phyloP scores from a whole-genome alignment of 2,113 vertebrate species.

The Cygnus buccinator region DNA sequence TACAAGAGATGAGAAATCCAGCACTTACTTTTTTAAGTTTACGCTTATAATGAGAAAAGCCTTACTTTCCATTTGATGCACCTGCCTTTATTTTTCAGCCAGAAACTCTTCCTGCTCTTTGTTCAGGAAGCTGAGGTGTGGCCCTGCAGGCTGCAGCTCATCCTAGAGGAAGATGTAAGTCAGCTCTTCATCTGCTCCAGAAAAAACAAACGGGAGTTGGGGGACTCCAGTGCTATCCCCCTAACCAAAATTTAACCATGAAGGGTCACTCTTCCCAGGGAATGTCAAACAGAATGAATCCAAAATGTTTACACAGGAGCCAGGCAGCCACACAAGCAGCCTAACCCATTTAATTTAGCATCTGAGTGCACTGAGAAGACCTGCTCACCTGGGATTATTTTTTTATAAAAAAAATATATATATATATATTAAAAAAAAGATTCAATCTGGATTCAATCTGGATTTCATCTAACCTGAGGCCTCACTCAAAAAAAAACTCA shows the following conservation, averaged over 20 bases:
- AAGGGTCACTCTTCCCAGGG: accelerated
- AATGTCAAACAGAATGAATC: not conserved
- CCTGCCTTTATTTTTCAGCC: not conserved
- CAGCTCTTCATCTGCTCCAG: not conserved
- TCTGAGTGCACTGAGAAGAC: not conserved
- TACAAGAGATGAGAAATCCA: accelerated
- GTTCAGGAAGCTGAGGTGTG: not conserved
- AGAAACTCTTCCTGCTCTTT: not conserved
- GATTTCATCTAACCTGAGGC: not conserved
- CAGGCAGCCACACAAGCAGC: accelerated
- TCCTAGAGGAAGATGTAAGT: not conserved
- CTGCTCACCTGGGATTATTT: not conserved
- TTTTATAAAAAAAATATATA: too few species aligned
- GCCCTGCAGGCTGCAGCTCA: not conserved
- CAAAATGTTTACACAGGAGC: accelerated
- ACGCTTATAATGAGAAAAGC: not conserved
- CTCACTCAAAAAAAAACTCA: not conserved
- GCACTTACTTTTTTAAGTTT: not conserved
- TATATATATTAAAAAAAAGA: too few species aligned
- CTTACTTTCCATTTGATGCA: not conserved
- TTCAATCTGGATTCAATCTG: not conserved
- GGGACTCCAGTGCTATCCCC: accelerated
- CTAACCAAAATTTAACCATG: accelerated
- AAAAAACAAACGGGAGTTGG: not conserved
- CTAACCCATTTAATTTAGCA: not conserved